Evolutionary conservation across 2,888 invertebrate genomes (phyloP).

Genomic region (Xylocampa areola): DNA sequence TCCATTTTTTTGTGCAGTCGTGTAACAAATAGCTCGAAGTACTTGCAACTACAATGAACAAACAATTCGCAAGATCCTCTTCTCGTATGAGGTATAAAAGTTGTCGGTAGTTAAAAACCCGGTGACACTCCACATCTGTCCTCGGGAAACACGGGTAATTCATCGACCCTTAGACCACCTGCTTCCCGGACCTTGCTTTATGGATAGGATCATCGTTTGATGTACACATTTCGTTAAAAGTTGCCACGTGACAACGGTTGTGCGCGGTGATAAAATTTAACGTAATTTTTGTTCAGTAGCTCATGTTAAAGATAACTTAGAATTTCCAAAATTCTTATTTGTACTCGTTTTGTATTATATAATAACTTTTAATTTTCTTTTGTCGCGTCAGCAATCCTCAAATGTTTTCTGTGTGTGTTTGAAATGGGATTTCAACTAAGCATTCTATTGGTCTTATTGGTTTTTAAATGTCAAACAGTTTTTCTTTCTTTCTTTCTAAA

Average conservation of each 20-base stretch:
- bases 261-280: neutral
- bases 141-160: slow-evolving; percentile 68
- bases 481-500: too few relatives aligned
- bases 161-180: slow-evolving; percentile 77
- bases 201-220: slow-evolving; percentile 39
- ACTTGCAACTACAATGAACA: slow-evolving; percentile 28
- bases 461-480: too few relatives aligned
- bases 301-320: neutral
- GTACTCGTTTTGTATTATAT: too few relatives aligned
- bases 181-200: slow-evolving; percentile 65
- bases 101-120: slow-evolving; percentile 59
- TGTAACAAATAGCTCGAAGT: too few relatives aligned
- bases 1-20: too few relatives aligned
- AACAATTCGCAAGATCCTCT: slow-evolving; percentile 17
- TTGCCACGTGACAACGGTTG: slow-evolving; percentile 4
- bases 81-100: slow-evolving; percentile 39
- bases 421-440: too few relatives aligned
- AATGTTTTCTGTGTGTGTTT: too few relatives aligned
- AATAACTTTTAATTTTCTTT: too few relatives aligned
- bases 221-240: slow-evolving; percentile 20
- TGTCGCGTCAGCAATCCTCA: too few relatives aligned
- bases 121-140: slow-evolving; percentile 57
- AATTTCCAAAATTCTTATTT: too few relatives aligned
- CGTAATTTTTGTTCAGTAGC: neutral
- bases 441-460: too few relatives aligned